Base-by-base conservation (phyloP, 2,888 invertebrate genomes). In the Therioaphis trifolii region DNA sequence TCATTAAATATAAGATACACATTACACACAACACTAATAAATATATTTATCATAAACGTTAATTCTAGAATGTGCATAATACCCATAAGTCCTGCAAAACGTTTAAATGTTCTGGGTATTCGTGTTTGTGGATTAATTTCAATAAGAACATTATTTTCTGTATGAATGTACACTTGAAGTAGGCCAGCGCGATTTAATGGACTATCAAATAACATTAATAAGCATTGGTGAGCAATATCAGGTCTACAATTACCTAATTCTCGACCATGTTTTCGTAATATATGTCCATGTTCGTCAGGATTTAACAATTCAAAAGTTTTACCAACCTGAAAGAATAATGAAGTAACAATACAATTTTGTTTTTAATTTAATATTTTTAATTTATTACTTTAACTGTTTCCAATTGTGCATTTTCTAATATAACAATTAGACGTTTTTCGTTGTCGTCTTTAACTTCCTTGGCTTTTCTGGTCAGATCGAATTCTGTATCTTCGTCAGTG, bases 11-110 rank as follows among this genome's bases (percentile, higher is more conserved):
- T n/a, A n/a, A n/a, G 18, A 18, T 52, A 18, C 4, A 52, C 15
- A 52, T 18, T 52, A 18, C 15, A 4, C 4, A 18, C 18, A 52
- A 52, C 18, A 52, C 18, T 18, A 4, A 24, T n/a, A n/a, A n/a
- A n/a, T n/a, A 21, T 4, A 43, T 43, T 3, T 29, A 5, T 43
- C 14, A 43, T 7, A 35, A 2, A 52, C 15, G 11, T n/a, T 49
- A 35, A 18, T n/a, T 11, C 5, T 35, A 66, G 35, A 35, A 49
- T 63, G 43, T 63, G 82, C 87, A 88, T 7, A 35, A 35, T 90
- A 96, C 96, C 96, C 94, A 99, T 98, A 68, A 99, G 90, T 15
- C 98, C 98, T 86, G 97, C 96, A 91, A 99, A 99, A 88, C 98
- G 91, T 88, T 98, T 98, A 88, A 97, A 99, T 2, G 98, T 99